phyloP scores from a whole-genome alignment of 2,888 invertebrate species.

The Creontiades dilutus region DNA sequence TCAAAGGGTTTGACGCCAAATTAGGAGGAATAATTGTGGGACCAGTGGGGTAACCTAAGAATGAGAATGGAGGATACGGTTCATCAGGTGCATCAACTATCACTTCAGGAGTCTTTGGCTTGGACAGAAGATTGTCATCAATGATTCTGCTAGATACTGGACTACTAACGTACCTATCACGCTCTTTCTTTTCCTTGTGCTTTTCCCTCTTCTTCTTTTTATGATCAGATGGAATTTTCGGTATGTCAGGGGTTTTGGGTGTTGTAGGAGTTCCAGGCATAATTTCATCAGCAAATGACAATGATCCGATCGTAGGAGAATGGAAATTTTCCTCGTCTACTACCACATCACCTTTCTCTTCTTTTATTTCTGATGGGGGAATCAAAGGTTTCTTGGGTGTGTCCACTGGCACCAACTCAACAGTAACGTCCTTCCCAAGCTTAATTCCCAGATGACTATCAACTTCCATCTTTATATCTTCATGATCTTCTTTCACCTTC shows the following conservation, averaged over 20 bases:
- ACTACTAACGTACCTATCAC: slow-evolving; percentile 75
- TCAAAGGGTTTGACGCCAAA: slow-evolving; percentile 72
- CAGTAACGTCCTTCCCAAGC: slow-evolving; percentile 67
- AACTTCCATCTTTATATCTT: slow-evolving; percentile 46
- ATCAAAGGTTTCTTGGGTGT: background rate
- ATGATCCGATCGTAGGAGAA: slow-evolving; percentile 69
- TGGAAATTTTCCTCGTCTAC: slow-evolving; percentile 41
- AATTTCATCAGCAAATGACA: slow-evolving; percentile 78
- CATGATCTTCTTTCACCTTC: slow-evolving; percentile 82
- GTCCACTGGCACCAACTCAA: slow-evolving; percentile 14
- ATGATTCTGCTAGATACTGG: slow-evolving; percentile 75
- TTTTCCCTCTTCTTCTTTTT: slow-evolving; percentile 81
- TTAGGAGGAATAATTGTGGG: slow-evolving; percentile 80
- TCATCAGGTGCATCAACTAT: slow-evolving; percentile 74
- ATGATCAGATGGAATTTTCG: slow-evolving; percentile 65
- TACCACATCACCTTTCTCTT: slow-evolving; percentile 57
- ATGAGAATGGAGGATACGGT: slow-evolving; percentile 77
- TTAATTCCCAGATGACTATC: slow-evolving; percentile 46
- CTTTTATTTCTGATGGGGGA: slow-evolving; percentile 57
- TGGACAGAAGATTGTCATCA: slow-evolving; percentile 83
- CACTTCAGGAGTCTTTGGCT: slow-evolving; percentile 80
- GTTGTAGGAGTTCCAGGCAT: slow-evolving; percentile 81
- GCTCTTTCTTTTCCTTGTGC: slow-evolving; percentile 79
- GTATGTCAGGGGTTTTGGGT: slow-evolving; percentile 81
- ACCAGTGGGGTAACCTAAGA: slow-evolving; percentile 77